Conservation (phyloP, 2,888 invertebrate species). For the Trichopoda pennipes region DNA sequence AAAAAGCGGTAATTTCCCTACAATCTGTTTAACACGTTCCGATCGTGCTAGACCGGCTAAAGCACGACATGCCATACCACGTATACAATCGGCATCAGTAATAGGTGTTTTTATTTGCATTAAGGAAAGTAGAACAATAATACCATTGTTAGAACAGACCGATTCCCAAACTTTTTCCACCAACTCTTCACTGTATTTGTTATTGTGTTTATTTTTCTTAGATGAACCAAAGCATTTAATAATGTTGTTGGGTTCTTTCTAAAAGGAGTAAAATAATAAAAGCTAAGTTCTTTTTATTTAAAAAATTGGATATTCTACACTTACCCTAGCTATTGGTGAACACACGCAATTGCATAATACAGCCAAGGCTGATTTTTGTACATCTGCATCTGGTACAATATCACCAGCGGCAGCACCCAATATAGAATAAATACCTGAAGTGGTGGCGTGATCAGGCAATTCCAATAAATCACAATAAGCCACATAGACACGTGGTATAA, state of each 20-base stretch:
- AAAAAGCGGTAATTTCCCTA: constrained; percentile 96
- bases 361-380: constrained; percentile 93
- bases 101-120: constrained; percentile 96
- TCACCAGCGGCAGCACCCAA: constrained; percentile 95
- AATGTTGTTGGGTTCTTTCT: constrained; percentile 73
- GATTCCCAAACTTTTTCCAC: constrained; percentile 97
- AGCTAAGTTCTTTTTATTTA: background rate
- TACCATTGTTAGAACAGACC: constrained; percentile 96
- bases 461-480: constrained; percentile 89
- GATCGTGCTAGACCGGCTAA: constrained; percentile 96
- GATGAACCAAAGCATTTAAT: constrained; percentile 75
- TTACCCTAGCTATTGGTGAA: constrained; percentile 91
- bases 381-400: constrained; percentile 93
- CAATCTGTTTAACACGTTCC: constrained; percentile 95
- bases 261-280: constrained; percentile 14
- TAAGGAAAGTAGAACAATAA: constrained; percentile 94
- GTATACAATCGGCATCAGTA: constrained; percentile 97
- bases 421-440: constrained; percentile 90
- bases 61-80: constrained; percentile 95
- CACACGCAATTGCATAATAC: constrained; percentile 97
- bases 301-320: constrained; percentile 19
- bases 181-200: constrained; percentile 89
- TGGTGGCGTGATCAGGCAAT: constrained; percentile 88
- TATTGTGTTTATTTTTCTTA: constrained; percentile 82
- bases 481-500: constrained; percentile 90